Percentiles rank a stretch among this genome's conserved stretches.
phyloP scores from a whole-genome alignment of 2,113 vertebrate species.

The Stegastes partitus region DNA sequence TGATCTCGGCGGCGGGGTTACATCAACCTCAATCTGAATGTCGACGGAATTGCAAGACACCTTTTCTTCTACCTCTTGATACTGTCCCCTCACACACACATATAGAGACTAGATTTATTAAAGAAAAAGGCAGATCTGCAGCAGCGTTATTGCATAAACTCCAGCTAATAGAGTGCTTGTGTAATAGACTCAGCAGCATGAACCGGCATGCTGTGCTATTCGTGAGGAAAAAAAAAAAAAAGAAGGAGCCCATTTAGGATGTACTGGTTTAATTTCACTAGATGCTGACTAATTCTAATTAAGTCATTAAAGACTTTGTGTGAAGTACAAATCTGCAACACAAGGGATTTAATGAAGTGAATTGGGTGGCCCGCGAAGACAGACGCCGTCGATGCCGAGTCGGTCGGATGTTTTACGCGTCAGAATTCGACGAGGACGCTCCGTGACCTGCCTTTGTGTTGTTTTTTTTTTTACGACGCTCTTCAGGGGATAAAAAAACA shows the following conservation, averaged over 20 bases:
- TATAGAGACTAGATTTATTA: slow-evolving; percentile 12
- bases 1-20: slow-evolving; percentile 29
- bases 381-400: slow-evolving; percentile 18
- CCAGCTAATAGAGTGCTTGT: slow-evolving; percentile 44
- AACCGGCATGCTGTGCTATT: slow-evolving; percentile 49
- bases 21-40: slow-evolving; percentile 48
- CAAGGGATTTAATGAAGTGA: slow-evolving; percentile 61
- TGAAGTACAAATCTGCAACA: slow-evolving; percentile 66
- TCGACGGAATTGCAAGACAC: slow-evolving; percentile 40
- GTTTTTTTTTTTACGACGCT: slow-evolving; percentile 30
- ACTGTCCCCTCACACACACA: background rate
- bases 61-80: background rate
- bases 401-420: slow-evolving; percentile 12
- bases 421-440: slow-evolving; percentile 26
- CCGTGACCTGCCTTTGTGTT: slow-evolving; percentile 41
- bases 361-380: slow-evolving; percentile 36
- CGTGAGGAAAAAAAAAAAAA: slow-evolving; percentile 46
- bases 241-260: slow-evolving; percentile 65
- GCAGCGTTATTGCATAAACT: slow-evolving; percentile 13
- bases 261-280: slow-evolving; percentile 66
- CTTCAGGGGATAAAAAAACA: slow-evolving; percentile 39
- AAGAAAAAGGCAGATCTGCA: slow-evolving; percentile 9
- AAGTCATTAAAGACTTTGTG: slow-evolving; percentile 71
- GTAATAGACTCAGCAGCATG: slow-evolving; percentile 49
- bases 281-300: slow-evolving; percentile 76